phyloP scores from a whole-genome alignment of 2,113 vertebrate genomes.

The Ceuthmochares aereus region DNA sequence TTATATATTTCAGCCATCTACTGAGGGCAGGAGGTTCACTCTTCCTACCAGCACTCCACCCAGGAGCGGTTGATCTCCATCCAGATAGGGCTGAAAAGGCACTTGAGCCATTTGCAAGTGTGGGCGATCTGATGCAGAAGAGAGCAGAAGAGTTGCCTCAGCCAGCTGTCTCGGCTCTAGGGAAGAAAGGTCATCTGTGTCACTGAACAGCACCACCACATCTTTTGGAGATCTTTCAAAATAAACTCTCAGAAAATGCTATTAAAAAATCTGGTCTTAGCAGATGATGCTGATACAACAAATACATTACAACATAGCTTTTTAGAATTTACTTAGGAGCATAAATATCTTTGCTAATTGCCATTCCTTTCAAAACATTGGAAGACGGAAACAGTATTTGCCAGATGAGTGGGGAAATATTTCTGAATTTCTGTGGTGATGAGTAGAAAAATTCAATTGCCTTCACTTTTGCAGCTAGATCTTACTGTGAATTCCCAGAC shows the following conservation, averaged over 20 bases:
- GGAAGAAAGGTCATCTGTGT: not conserved
- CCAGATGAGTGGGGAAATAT: not conserved
- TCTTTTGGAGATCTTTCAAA: constrained; percentile 56
- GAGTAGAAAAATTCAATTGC: not conserved
- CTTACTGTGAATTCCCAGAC: not conserved
- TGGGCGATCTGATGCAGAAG: not conserved
- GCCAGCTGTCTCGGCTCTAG: fast-evolving
- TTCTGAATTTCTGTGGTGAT: not conserved
- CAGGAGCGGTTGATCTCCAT: constrained; percentile 1
- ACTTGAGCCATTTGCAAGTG: not conserved
- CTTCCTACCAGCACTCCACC: not conserved
- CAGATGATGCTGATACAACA: constrained; percentile 32
- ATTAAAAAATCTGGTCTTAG: not conserved
- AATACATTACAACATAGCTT: not conserved
- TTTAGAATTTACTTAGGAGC: not conserved
- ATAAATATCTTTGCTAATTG: constrained; percentile 34
- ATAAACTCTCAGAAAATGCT: constrained; percentile 8
- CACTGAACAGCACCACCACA: fast-evolving
- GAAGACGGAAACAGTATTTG: not conserved
- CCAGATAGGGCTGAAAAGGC: not conserved
- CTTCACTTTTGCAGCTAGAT: not conserved
- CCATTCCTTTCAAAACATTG: not conserved
- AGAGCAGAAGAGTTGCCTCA: not conserved
- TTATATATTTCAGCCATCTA: not conserved
- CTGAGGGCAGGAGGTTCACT: not conserved